Percentiles rank a stretch among this genome's conserved stretches.
phyloP scores from a whole-genome alignment of 2,113 vertebrate species.

The Nematolebias whitei region DNA sequence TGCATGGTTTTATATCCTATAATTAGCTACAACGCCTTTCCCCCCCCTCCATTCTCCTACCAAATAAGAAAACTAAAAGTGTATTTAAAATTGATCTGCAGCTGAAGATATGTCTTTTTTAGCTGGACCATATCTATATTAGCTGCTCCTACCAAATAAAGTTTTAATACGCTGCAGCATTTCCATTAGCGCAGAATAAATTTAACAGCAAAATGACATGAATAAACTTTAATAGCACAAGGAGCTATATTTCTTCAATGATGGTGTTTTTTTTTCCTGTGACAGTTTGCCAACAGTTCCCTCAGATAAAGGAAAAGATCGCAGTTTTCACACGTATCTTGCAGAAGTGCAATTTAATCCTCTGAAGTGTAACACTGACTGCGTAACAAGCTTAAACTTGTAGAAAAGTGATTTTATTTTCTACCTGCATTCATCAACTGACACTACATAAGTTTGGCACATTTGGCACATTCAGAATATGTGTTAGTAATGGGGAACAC shows the following conservation, averaged over 20 bases:
- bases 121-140: not conserved
- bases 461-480: not conserved
- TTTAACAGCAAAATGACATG: not conserved
- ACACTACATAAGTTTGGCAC: not conserved
- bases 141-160: not conserved
- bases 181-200: not conserved
- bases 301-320: not conserved
- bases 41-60: too few relatives aligned
- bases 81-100: not conserved
- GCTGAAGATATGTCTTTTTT: not conserved
- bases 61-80: too few relatives aligned
- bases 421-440: conserved; percentile 3
- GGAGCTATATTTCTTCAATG: not conserved
- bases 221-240: not conserved
- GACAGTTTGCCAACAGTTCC: not conserved
- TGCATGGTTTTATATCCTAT: not conserved
- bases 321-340: not conserved
- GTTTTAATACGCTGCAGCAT: not conserved
- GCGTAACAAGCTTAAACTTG: conserved; percentile 2
- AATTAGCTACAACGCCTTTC: not conserved
- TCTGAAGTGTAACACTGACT: conserved; percentile 2
- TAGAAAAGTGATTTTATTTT: not conserved
- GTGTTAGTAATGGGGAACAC: not conserved
- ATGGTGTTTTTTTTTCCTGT: not conserved
- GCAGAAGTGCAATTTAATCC: conserved; percentile 1